phyloP scores from a whole-genome alignment of 2,888 invertebrate genomes.

The Ferrisia virgata region DNA sequence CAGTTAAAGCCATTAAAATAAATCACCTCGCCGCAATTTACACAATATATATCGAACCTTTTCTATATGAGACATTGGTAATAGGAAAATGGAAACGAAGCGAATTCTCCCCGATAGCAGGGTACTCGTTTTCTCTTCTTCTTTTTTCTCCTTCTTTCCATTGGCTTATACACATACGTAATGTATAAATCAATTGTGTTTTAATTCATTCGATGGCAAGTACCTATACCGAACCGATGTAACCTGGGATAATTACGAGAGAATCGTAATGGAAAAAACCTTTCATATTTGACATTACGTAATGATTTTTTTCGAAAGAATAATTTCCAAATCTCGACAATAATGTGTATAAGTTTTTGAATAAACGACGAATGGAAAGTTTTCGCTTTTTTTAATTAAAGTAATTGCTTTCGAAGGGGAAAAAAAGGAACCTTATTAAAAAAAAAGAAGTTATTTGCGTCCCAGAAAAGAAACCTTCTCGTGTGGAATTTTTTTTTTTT shows the following conservation, averaged over 20 bases:
- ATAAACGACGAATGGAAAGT: background rate
- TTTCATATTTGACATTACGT: background rate
- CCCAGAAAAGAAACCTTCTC: background rate
- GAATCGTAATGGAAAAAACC: background rate
- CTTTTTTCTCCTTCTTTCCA: background rate
- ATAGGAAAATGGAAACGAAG: background rate
- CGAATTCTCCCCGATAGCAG: background rate
- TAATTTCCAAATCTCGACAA: background rate
- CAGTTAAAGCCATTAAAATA: constrained; percentile 23
- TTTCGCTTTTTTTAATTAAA: constrained; percentile 6
- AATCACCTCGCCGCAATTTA: constrained; percentile 23
- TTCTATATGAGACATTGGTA: constrained; percentile 17
- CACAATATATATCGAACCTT: constrained; percentile 15
- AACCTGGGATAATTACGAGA: background rate
- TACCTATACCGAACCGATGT: too few species aligned
- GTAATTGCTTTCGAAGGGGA: background rate
- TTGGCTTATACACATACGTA: background rate
- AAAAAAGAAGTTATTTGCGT: background rate
- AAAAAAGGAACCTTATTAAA: background rate
- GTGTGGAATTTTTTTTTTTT: background rate
- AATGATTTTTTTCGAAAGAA: background rate
- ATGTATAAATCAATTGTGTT: background rate
- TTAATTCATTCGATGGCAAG: background rate
- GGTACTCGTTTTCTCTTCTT: background rate
- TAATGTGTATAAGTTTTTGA: background rate